Conservation (phyloP, 2,888 invertebrate genomes). For the Ashinkailepas kermadecensis region DNA sequence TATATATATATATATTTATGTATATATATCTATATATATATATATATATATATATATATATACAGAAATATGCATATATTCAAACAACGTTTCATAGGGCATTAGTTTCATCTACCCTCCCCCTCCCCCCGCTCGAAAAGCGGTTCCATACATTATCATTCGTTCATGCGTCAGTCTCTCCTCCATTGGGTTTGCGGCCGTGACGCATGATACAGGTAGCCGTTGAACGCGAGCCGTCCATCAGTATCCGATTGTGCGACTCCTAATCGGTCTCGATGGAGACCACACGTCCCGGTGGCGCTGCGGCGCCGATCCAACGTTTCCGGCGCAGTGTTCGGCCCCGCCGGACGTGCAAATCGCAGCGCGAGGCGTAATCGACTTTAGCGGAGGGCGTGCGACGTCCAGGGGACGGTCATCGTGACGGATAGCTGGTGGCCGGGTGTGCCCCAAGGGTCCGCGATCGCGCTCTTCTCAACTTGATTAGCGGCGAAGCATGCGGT, state of each 20-base stretch:
- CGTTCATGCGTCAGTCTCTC: too few relatives aligned
- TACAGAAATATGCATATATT: too few relatives aligned
- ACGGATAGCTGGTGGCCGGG: not conserved
- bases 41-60: too few relatives aligned
- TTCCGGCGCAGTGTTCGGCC: not conserved
- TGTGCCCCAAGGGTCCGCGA: not conserved
- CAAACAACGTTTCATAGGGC: too few relatives aligned
- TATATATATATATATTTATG: too few relatives aligned
- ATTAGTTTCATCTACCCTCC: too few relatives aligned
- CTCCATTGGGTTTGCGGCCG: too few relatives aligned
- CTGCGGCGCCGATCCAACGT: not conserved
- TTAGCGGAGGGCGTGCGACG: not conserved
- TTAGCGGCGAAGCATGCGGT: not conserved
- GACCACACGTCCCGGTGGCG: not conserved
- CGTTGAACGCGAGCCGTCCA: not conserved
- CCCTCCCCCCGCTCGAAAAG: too few relatives aligned
- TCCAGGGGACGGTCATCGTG: not conserved
- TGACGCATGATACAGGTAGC: too few relatives aligned
- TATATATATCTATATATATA: too few relatives aligned
- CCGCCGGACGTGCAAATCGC: not conserved
- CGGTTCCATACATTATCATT: too few relatives aligned
- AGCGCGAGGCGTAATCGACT: not conserved
- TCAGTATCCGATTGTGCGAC: not conserved
- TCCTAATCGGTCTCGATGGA: not conserved
- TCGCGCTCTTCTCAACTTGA: not conserved